A percentile compares a stretch with the other conserved stretches of the same genome.
Evolutionary conservation across 2,888 invertebrate species (phyloP).

Genomic region (Romanomermis culicivorax): DNA sequence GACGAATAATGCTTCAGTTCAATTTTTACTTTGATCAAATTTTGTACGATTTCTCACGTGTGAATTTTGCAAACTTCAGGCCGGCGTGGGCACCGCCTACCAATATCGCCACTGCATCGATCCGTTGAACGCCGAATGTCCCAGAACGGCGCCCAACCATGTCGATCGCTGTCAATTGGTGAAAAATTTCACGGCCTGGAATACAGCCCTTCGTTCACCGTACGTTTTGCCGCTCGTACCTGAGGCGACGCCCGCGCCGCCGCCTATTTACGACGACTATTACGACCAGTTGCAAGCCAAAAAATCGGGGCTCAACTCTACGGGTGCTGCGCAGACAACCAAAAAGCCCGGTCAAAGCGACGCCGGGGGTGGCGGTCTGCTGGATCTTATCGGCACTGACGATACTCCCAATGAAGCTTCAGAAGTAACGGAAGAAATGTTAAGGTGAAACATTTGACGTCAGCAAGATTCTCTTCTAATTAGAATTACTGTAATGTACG

Average conservation of each 20-base stretch:
- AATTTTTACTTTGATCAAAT: too few relatives aligned
- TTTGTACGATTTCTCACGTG: too few relatives aligned
- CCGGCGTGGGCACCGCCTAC: conserved; percentile 83
- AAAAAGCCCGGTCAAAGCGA: background rate
- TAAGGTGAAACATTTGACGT: too few relatives aligned
- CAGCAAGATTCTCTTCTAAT: too few relatives aligned
- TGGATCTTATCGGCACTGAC: background rate
- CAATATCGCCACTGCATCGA: conserved; percentile 90
- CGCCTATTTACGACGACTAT: conserved; percentile 1
- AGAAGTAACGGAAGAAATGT: background rate
- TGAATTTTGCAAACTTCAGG: too few relatives aligned
- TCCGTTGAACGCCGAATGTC: conserved; percentile 71
- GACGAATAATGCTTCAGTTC: too few relatives aligned
- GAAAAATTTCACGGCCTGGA: background rate
- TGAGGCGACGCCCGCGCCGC: conserved; percentile 46
- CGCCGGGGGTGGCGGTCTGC: background rate
- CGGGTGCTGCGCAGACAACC: background rate
- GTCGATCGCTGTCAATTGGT: background rate
- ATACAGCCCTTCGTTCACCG: background rate
- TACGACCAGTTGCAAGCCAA: background rate
- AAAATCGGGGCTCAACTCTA: too few relatives aligned
- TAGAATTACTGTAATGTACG: too few relatives aligned
- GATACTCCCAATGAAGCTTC: background rate
- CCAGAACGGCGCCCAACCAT: conserved; percentile 64
- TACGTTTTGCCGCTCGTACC: background rate